Evolutionary conservation across 2,888 invertebrate species (phyloP), one percentile per base, ranked within the genome.

Genomic region (Phytoseiulus persimilis): DNA sequence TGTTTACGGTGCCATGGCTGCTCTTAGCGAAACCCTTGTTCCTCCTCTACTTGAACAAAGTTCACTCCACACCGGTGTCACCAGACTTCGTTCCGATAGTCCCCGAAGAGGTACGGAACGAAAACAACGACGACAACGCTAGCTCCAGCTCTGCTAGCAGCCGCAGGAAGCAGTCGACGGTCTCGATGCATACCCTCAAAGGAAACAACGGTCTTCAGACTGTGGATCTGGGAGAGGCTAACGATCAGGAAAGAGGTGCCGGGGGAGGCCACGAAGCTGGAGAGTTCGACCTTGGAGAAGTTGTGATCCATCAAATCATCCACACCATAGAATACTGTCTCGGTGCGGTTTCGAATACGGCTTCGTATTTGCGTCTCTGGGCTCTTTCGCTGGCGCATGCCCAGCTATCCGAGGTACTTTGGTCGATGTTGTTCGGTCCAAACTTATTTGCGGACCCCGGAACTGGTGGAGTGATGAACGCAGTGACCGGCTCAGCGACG

Each of bases 391-490:
- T 90, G n/a, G 90, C 90, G 11, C 90, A 90, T 83, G 89, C 90
- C 33, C 90, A 90, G 39, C 33, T 90, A 1, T 90, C 90, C 31
- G 90, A 90, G 89, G 90, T 90, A 0, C 33, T 90, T 3, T 90
- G 94, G 94, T 92, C 91, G 28, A 94, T 94, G 90, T 83, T 90
- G 23, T 83, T 91, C 33, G 45, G 0, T 0, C 2, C 3, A n/a
- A 90, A 83, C 0, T 90, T 90, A 18, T 90, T 90, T 83, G 32
- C n/a, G 33, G 45, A 89, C 45, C 65, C 83, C 33, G 32, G 32
- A 32, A 39, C 46, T 9, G 39, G 39, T 3, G 32, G 31, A 5
- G 18, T 87, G 0, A 31, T 83, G 28, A 90, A 90, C 31, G 90
- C 89, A 84, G 32, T 89, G 18, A 31, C 32, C 0, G 90, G 90